phyloP scores from a whole-genome alignment of 2,797 vertebrate genomes.

The Thalassophryne amazonica region DNA sequence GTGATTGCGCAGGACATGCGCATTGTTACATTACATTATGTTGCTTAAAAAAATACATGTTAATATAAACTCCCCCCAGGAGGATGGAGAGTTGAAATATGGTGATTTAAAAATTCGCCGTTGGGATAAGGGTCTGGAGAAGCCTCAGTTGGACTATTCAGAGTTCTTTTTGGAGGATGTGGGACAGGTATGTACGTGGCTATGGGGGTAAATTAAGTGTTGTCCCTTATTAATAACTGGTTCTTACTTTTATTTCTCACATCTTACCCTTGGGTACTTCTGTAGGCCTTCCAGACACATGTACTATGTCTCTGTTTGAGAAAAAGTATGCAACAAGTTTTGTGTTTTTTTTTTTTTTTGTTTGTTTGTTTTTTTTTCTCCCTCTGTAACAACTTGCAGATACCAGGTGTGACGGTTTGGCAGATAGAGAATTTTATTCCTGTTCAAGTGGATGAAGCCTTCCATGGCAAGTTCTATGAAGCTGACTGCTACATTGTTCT shows the following conservation, averaged over 20 bases:
- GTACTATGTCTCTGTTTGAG: too few species aligned
- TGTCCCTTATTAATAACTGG: neutral
- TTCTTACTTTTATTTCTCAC: too few species aligned
- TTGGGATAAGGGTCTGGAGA: constrained; percentile 96
- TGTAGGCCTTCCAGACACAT: too few species aligned
- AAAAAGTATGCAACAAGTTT: too few species aligned
- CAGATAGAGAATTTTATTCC: constrained; percentile 98
- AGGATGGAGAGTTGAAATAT: constrained; percentile 81
- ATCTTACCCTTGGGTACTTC: too few species aligned
- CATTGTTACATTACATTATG: too few species aligned
- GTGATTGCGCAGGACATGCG: too few species aligned
- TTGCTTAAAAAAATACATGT: too few species aligned
- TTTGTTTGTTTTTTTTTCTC: neutral
- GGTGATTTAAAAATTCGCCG: constrained; percentile 84
- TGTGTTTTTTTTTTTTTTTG: too few species aligned
- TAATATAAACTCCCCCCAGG: too few species aligned
- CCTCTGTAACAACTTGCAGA: constrained; percentile 64
- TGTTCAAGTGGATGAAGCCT: constrained; percentile 85
- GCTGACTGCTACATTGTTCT: constrained; percentile 97
- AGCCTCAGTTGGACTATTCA: constrained; percentile 92
- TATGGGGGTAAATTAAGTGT: neutral
- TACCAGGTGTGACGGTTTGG: constrained; percentile 89
- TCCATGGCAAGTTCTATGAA: constrained; percentile 95
- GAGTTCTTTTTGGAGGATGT: constrained; percentile 93
- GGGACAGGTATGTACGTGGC: constrained; percentile 87